A percentile compares a stretch with the other conserved stretches of the same genome.
These are phyloP conservation scores for Lagria hirta DNA, from an alignment of 2,888 invertebrate species.

Conservation along the genomic window DNA sequence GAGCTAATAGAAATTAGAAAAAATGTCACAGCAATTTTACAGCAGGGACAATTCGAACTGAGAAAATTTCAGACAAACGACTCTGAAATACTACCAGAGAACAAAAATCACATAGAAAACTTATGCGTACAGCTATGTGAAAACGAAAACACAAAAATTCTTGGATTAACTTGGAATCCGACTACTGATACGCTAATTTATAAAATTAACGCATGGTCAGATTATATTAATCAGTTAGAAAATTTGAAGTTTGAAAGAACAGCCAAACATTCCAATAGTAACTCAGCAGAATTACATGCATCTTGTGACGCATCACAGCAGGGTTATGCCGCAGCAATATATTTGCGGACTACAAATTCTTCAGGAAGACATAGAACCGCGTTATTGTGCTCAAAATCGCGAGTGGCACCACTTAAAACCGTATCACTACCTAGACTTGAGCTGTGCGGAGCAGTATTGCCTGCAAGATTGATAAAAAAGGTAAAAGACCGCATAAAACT, in stretches of 20 bases:
- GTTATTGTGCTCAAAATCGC: conserved; percentile 17
- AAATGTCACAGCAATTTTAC: background rate
- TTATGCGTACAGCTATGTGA: too few relatives aligned
- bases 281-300: too few relatives aligned
- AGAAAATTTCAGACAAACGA: too few relatives aligned
- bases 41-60: conserved; percentile 1
- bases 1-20: too few relatives aligned
- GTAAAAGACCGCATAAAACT: background rate
- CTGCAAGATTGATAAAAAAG: conserved; percentile 7
- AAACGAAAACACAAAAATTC: too few relatives aligned
- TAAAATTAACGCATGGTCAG: background rate
- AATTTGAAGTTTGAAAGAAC: too few relatives aligned
- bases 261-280: too few relatives aligned
- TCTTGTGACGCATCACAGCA: background rate
- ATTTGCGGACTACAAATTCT: background rate
- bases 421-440: conserved; percentile 19
- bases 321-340: background rate
- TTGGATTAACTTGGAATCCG: too few relatives aligned
- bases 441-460: conserved; percentile 22
- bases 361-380: background rate
- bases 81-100: too few relatives aligned
- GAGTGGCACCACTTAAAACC: conserved; percentile 17
- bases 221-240: too few relatives aligned
- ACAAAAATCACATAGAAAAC: too few relatives aligned
- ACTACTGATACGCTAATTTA: too few relatives aligned